These are phyloP conservation scores for Takifugu rubripes DNA, from an alignment of 2,797 vertebrate genomes.

Conservation along the genomic window DNA sequence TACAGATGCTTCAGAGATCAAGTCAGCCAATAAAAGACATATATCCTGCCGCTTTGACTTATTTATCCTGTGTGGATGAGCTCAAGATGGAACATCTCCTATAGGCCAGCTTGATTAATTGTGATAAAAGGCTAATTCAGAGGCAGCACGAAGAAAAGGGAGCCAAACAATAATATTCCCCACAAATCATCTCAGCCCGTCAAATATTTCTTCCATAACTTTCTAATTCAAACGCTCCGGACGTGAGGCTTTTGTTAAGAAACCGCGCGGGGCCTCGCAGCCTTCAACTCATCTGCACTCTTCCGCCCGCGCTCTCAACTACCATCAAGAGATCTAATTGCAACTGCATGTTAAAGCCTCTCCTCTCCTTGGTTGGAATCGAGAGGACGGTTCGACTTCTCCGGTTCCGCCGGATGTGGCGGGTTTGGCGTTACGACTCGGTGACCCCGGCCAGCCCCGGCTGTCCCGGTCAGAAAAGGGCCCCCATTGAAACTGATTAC, in stretches of 20 bases:
- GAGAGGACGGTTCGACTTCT: constrained; percentile 26
- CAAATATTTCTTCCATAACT: constrained; percentile 81
- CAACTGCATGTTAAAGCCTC: constrained; percentile 39
- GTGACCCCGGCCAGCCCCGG: constrained; percentile 75
- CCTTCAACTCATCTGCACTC: constrained; percentile 44
- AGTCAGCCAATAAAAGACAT: constrained; percentile 83
- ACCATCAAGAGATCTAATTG: constrained; percentile 44
- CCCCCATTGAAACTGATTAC: constrained; percentile 80
- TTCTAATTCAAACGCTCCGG: constrained; percentile 74
- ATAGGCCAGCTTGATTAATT: constrained; percentile 83
- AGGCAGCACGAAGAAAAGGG: constrained; percentile 69
- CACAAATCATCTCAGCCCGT: constrained; percentile 77
- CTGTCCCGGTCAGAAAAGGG: constrained; percentile 74
- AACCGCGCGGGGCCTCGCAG: constrained; percentile 39
- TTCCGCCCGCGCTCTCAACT: constrained; percentile 31
- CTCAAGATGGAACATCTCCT: constrained; percentile 83
- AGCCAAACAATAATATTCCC: constrained; percentile 79
- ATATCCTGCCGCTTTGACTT: constrained; percentile 80
- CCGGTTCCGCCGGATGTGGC: constrained; percentile 15
- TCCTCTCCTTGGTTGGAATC: constrained; percentile 53
- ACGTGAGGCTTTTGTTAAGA: constrained; percentile 76
- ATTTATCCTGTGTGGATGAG: constrained; percentile 81
- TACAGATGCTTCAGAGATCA: constrained; percentile 80
- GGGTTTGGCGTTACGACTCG: constrained; percentile 44
- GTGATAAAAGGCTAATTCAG: constrained; percentile 84